Evolutionary conservation across 2,797 vertebrate genomes (phyloP).

Genomic region (Propithecus deckenii): DNA sequence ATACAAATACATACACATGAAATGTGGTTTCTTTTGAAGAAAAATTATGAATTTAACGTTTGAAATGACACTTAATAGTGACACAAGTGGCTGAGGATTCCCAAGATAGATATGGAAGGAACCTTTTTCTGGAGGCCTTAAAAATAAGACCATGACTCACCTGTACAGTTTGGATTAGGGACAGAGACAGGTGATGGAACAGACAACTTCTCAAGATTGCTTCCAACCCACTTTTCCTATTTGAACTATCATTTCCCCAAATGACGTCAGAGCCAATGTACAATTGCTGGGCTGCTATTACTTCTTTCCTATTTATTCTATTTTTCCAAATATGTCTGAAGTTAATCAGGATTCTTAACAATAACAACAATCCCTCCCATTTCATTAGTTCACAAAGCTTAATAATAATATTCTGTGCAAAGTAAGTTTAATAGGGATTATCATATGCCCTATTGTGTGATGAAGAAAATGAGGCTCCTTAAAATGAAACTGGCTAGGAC

Average conservation of each 20-base stretch:
- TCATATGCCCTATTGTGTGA: not conserved
- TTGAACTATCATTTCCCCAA: not conserved
- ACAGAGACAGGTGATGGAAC: not conserved
- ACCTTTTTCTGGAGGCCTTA: not conserved
- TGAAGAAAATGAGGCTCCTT: conserved; percentile 1
- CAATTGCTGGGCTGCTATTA: not conserved
- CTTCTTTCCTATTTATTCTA: not conserved
- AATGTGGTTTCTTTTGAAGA: not conserved
- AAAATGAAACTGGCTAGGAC: not conserved
- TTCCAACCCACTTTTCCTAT: not conserved
- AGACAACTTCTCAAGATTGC: not conserved
- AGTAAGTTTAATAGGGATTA: not conserved
- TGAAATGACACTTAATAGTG: not conserved
- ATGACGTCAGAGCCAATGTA: not conserved
- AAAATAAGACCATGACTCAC: not conserved
- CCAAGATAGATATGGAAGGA: not conserved
- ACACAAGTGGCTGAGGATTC: not conserved
- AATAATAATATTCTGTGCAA: not conserved
- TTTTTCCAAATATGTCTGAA: not conserved
- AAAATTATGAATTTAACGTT: not conserved
- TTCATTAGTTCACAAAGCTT: not conserved
- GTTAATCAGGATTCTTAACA: not conserved
- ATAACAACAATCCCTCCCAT: not conserved
- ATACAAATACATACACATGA: not conserved
- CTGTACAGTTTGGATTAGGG: not conserved